Base-by-base conservation (phyloP, 92 coral and sea anemone species). In the Epizoanthus fatuus region DNA sequence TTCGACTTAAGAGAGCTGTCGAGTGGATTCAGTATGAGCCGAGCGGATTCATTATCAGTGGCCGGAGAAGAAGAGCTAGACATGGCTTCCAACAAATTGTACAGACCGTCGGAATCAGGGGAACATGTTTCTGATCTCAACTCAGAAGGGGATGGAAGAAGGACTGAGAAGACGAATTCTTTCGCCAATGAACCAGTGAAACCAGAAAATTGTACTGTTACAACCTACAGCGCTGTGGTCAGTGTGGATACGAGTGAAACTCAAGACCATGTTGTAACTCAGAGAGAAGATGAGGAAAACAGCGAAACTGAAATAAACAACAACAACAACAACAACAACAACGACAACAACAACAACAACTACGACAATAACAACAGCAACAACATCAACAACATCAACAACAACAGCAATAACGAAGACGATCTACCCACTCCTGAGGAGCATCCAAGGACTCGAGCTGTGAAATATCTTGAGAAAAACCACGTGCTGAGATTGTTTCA, bases 401-500 rank as follows among this genome's bases (percentile, higher is more conserved):
- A 29, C 35, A 29, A 29, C 35, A 29, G 35, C 35, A 7, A 4
- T 0, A 12, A 9, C 53, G 53, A 49, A 2, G 60, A 71, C 6
- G 29, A 15, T 53, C 20, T 47, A 1, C 60, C 56, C 3, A 11
- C 62, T 55, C 62, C 78, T 0, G 90, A 90, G 49, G 89, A 87
- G 15, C 65, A 90, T 73, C 98, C 98, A 1, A 87, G 93, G 55
- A 40, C 81, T 3, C 92, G 86, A 51, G 91, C 98, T 12, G 96
- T 95, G 52, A 87, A 87, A 60, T 95, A 95, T 74, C 72, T 95
- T 19, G 98, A 95, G 51, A 84, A 90, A 63, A 91, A 92, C 17
- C 88, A 85, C 58, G 86, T 95, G 51, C 67, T 95, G 17, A 81
- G 98, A 25, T 87, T 95, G 12, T 95, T 95, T 69, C 98, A 95